Evolutionary conservation across 2,113 vertebrate species (phyloP).

Genomic region (Anhinga anhinga): DNA sequence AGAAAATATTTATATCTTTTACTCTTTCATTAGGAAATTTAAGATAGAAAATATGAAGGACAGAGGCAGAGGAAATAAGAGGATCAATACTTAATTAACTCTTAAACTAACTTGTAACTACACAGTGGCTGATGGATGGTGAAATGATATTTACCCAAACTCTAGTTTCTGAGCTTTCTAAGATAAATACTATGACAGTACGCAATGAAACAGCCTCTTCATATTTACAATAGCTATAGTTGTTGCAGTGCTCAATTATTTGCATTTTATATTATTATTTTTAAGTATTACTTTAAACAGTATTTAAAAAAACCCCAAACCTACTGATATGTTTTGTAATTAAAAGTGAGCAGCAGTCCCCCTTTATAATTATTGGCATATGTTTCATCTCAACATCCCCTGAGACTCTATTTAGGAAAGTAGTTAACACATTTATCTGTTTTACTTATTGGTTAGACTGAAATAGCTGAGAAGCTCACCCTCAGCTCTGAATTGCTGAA

Average conservation of each 20-base stretch:
- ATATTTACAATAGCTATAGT: not conserved
- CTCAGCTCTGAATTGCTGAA: not conserved
- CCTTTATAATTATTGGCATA: not conserved
- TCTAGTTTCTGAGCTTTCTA: not conserved
- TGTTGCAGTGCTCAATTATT: not conserved
- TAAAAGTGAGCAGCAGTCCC: not conserved
- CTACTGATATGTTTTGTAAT: not conserved
- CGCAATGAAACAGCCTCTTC: not conserved
- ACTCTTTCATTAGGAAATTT: not conserved
- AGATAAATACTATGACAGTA: not conserved
- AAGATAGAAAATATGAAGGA: not conserved
- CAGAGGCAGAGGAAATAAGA: not conserved
- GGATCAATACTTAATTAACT: not conserved
- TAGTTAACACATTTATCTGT: not conserved
- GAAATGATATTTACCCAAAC: not conserved
- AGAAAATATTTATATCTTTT: not conserved
- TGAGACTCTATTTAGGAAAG: not conserved
- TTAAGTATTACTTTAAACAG: not conserved
- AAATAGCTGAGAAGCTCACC: not conserved
- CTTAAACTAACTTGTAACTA: not conserved
- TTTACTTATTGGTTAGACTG: constrained; percentile 1
- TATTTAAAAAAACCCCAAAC: not conserved
- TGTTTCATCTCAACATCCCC: not conserved
- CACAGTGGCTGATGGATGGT: not conserved
- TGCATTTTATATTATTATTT: not conserved